Conservation (phyloP, 2,888 invertebrate species). For the Sceliomorpha sp. region DNA sequence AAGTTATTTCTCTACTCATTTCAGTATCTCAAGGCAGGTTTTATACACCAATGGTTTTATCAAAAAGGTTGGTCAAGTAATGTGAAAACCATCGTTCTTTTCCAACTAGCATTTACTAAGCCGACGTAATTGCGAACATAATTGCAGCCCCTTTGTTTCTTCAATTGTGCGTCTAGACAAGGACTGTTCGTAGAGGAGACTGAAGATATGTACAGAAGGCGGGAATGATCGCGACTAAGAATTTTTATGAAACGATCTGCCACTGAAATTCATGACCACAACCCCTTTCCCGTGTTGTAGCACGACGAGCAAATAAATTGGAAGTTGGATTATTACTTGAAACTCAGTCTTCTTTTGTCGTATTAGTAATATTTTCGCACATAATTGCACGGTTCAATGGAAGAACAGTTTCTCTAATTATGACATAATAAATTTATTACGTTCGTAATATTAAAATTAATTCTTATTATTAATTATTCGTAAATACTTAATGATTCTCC, state of each 20-base stretch:
- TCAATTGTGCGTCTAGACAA: slow-evolving; percentile 77
- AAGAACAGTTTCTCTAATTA: no score
- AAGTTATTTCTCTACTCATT: slow-evolving; percentile 25
- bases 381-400: no score
- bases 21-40: slow-evolving; percentile 27
- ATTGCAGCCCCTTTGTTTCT: slow-evolving; percentile 79
- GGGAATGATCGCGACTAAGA: slow-evolving; percentile 60
- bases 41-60: slow-evolving; percentile 69
- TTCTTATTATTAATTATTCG: no score
- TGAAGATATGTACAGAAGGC: slow-evolving; percentile 57
- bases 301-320: slow-evolving; percentile 17
- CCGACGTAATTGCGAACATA: slow-evolving; percentile 73
- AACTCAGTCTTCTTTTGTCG: no score
- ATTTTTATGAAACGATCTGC: slow-evolving; percentile 74
- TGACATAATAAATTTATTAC: no score
- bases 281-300: slow-evolving; percentile 41
- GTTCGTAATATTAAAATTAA: no score
- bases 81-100: slow-evolving; percentile 66
- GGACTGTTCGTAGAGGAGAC: slow-evolving; percentile 53
- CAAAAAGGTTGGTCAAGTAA: slow-evolving; percentile 65
- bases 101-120: slow-evolving; percentile 52
- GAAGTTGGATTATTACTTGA: no score
- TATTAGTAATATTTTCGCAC: no score
- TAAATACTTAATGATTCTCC: no score
- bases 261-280: slow-evolving; percentile 45